These are phyloP conservation scores for Diorhabda elongata DNA, from an alignment of 1,140 invertebrate genomes.

Conservation along the genomic window DNA sequence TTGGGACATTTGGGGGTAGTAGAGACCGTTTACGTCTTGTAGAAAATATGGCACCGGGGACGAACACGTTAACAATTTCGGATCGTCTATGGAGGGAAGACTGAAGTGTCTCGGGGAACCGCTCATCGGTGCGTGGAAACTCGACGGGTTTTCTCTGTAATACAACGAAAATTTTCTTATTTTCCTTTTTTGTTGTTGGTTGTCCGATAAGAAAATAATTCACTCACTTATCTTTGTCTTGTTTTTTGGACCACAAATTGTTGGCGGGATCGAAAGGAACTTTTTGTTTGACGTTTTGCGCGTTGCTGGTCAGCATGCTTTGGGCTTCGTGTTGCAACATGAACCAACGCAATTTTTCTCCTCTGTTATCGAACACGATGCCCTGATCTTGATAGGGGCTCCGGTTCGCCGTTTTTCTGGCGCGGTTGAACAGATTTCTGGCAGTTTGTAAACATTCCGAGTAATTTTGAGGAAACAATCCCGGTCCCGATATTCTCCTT, in stretches of 20 bases:
- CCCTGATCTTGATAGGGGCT: constrained; percentile 70
- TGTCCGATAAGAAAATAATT: neutral
- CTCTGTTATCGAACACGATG: constrained; percentile 60
- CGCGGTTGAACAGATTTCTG: constrained; percentile 70
- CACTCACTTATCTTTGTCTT: constrained; percentile 17
- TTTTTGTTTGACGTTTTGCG: constrained; percentile 68
- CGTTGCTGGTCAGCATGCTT: constrained; percentile 65
- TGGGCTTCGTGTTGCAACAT: constrained; percentile 75
- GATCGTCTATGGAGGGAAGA: constrained; percentile 58
- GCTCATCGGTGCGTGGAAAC: constrained; percentile 23
- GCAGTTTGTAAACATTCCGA: constrained; percentile 75
- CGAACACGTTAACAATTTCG: constrained; percentile 43
- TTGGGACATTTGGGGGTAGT: constrained; percentile 39
- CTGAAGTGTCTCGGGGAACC: constrained; percentile 57
- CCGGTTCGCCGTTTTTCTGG: constrained; percentile 70
- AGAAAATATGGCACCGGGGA: constrained; percentile 45
- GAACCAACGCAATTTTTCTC: constrained; percentile 77
- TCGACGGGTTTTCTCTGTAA: constrained; percentile 1
- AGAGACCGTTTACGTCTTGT: constrained; percentile 41
- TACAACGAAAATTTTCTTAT: neutral
- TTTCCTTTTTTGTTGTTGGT: neutral
- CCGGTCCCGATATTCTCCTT: constrained; percentile 62
- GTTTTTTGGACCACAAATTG: constrained; percentile 32
- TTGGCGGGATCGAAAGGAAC: constrained; percentile 65
- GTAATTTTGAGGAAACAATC: constrained; percentile 65